Evolutionary conservation across 2,113 vertebrate species (phyloP).

Genomic region (Tetraodon nigroviridis): DNA sequence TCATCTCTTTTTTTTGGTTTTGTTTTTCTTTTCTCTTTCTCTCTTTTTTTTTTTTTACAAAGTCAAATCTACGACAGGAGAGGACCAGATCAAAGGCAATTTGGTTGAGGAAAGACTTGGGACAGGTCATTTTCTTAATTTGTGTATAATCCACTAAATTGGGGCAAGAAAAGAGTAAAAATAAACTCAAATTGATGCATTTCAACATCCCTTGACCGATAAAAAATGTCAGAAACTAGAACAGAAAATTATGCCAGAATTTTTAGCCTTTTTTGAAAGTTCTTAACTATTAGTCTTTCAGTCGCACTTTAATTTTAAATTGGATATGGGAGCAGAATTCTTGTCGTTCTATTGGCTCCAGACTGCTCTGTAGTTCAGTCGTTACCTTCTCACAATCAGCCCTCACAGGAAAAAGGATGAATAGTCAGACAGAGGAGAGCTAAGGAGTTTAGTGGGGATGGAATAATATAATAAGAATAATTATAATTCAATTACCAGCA

Average conservation of each 20-base stretch:
- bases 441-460: constrained; percentile 1
- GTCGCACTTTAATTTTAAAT: too few species aligned
- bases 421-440: constrained; percentile 53
- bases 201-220: too few species aligned
- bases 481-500: too few species aligned
- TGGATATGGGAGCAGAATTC: too few species aligned
- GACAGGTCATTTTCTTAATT: constrained; percentile 26
- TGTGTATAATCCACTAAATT: constrained; percentile 21
- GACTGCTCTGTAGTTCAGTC: not conserved
- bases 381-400: constrained; percentile 32
- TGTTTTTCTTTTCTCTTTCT: not conserved
- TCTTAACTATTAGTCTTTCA: too few species aligned
- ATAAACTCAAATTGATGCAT: not conserved
- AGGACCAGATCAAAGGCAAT: constrained; percentile 66
- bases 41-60: constrained; percentile 24
- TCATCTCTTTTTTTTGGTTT: not conserved
- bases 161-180: constrained; percentile 15
- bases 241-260: too few species aligned
- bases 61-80: constrained; percentile 21
- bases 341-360: too few species aligned
- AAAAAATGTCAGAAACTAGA: too few species aligned
- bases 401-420: constrained; percentile 53
- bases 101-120: constrained; percentile 46
- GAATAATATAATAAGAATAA: too few species aligned
- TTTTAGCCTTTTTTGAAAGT: too few species aligned